Conservation (phyloP, 2,888 invertebrate species). For the Therioaphis trifolii region DNA sequence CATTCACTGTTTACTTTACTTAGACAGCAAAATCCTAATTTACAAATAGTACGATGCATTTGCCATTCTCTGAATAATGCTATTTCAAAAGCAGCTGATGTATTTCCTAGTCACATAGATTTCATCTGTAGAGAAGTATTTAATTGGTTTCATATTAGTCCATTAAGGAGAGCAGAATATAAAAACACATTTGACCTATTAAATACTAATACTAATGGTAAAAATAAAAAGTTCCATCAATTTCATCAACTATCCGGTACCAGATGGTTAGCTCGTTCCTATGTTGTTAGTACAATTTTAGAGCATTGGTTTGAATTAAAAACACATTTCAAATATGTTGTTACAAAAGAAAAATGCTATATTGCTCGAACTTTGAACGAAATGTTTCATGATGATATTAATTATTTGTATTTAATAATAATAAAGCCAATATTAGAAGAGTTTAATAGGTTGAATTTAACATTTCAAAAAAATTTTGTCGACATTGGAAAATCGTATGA, state of each 20-base stretch:
- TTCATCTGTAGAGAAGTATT: slow-evolving; percentile 64
- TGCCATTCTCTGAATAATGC: slow-evolving; percentile 64
- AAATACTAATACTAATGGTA: slow-evolving; percentile 4
- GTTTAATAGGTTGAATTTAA: neutral
- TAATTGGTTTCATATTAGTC: slow-evolving; percentile 11
- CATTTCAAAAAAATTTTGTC: neutral
- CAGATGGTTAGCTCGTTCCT: slow-evolving; percentile 32
- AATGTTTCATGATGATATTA: neutral
- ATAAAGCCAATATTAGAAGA: neutral
- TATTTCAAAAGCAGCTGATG: slow-evolving; percentile 59
- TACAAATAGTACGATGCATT: slow-evolving; percentile 65
- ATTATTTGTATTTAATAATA: neutral
- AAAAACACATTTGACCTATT: slow-evolving; percentile 18
- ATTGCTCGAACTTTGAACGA: neutral
- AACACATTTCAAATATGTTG: neutral
- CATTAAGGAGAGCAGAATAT: slow-evolving; percentile 14
- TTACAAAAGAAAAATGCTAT: slow-evolving; percentile 15
- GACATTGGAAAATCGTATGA: neutral
- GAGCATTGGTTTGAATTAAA: slow-evolving; percentile 61
- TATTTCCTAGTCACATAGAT: slow-evolving; percentile 65
- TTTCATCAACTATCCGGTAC: slow-evolving; percentile 27
- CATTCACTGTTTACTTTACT: slow-evolving; percentile 66
- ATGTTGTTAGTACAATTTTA: neutral
- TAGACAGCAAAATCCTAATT: slow-evolving; percentile 64
- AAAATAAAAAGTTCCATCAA: neutral